Evolutionary conservation across 2,888 invertebrate species (phyloP), one percentile per base, ranked within the genome.

Genomic region (Disparrhopalites patrizii): DNA sequence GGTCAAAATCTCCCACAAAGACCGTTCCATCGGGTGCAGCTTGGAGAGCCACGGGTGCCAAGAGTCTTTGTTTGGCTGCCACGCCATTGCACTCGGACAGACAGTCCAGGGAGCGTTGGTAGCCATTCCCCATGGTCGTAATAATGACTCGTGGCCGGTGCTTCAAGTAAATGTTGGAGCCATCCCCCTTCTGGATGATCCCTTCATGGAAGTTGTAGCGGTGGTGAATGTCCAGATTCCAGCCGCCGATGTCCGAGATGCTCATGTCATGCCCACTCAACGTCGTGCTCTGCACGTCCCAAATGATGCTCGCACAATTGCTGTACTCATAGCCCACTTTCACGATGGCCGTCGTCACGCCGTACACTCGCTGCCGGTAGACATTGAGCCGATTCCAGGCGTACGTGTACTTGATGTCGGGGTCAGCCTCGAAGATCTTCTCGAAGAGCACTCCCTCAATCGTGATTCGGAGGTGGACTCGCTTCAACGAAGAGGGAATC

Each of bases 161-260:
- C 76, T 91, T 93, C 76, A 98, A 81, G 79, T 95, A 96, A 67
- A 95, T 91, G 77, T 94, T 95, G 0, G 94, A 91, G 13, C 98
- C 98, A 77, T 98, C 97, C 30, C 98, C 98, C 79, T 96, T 95
- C 81, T 98, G 96, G 0, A 98, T 83, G 69, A 98, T 95, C 31
- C 90, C 97, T 83, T 97, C 96, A 78, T 97, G 94, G 85, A 93
- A 94, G 80, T 99, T 98, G 79, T 97, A 96, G 75, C 96, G 85
- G 50, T 74, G 74, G 81, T 98, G 97, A 71, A 97, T 93, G 79
- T 98, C 94, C 74, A 99, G 82, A 80, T 97, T 96, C 97, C 97
- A 98, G 15, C 94, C 95, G 0, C 96, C 97, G 40, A 96, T 91
- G 80, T 95, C 95, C 0, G 95, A 95, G 56, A 96, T 95, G 68